phyloP scores from a whole-genome alignment of 2,888 invertebrate species.

The Acronicta psi region DNA sequence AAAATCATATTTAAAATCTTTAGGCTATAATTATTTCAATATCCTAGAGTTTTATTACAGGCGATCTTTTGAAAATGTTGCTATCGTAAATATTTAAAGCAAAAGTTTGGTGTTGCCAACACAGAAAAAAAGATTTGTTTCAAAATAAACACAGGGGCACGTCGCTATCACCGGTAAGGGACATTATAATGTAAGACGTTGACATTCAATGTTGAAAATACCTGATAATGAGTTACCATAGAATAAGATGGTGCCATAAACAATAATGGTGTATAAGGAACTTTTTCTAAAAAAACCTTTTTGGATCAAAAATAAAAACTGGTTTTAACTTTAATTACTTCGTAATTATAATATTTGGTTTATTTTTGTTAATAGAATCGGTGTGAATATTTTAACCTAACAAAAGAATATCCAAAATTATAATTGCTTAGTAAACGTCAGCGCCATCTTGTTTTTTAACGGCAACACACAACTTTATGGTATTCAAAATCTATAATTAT shows the following conservation, averaged over 20 bases:
- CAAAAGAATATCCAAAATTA: slow-evolving; percentile 19
- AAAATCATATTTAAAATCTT: background rate
- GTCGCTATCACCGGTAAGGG: slow-evolving; percentile 62
- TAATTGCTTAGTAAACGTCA: slow-evolving; percentile 32
- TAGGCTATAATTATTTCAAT: background rate
- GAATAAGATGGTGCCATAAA: slow-evolving; percentile 86
- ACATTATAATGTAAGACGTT: slow-evolving; percentile 61
- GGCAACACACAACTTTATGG: slow-evolving; percentile 52
- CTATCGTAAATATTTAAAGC: background rate
- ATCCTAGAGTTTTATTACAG: background rate
- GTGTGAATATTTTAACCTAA: slow-evolving; percentile 27
- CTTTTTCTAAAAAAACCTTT: slow-evolving; percentile 36
- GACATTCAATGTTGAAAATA: slow-evolving; percentile 67
- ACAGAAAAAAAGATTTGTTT: slow-evolving; percentile 5
- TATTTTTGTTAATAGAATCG: slow-evolving; percentile 10
- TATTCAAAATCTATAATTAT: slow-evolving; percentile 58
- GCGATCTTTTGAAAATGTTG: background rate
- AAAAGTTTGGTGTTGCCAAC: slow-evolving; percentile 1
- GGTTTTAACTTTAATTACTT: slow-evolving; percentile 28
- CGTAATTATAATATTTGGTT: slow-evolving; percentile 29
- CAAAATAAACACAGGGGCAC: slow-evolving; percentile 47
- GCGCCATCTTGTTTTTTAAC: slow-evolving; percentile 64
- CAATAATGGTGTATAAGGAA: slow-evolving; percentile 66
- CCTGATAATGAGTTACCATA: slow-evolving; percentile 85
- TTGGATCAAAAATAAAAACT: slow-evolving; percentile 31